Conservation (phyloP, 2,113 vertebrate genomes). For the Stomatorhinus ivindoensis region DNA sequence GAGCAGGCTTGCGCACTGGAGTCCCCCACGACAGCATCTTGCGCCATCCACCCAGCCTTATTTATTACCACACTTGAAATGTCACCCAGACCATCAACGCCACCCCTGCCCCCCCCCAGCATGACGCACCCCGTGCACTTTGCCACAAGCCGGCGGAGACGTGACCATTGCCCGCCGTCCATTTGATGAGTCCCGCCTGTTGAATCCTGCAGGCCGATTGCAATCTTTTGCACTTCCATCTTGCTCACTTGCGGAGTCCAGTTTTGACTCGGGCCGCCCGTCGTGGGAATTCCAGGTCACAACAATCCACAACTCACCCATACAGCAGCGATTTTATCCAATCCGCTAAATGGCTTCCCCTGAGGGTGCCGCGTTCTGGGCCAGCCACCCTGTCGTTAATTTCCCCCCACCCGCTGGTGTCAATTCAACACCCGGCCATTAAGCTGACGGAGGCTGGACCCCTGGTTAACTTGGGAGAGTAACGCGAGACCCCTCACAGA, state of each 20-base stretch:
- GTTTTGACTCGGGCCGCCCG: constrained; percentile 6
- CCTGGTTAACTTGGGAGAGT: neutral
- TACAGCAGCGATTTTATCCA: constrained; percentile 11
- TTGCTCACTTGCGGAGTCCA: neutral
- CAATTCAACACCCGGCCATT: constrained; percentile 13
- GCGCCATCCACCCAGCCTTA: neutral
- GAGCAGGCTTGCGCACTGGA: neutral
- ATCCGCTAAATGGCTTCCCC: constrained; percentile 5
- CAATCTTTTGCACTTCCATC: neutral
- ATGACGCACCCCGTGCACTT: neutral
- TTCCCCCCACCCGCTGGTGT: neutral
- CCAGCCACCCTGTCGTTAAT: neutral
- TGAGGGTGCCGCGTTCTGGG: neutral
- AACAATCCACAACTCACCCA: constrained; percentile 29
- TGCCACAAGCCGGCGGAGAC: neutral
- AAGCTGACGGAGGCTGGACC: constrained; percentile 1
- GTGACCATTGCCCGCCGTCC: neutral
- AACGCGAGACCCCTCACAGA: constrained; percentile 16
- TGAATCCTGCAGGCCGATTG: constrained; percentile 22
- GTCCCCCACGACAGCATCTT: neutral
- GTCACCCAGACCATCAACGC: neutral
- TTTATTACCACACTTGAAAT: neutral
- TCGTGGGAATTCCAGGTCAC: constrained; percentile 24
- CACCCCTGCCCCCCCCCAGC: neutral
- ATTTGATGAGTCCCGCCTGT: constrained; percentile 7